phyloP scores from a whole-genome alignment of 2,888 invertebrate genomes.

The Drosophila demipolita region DNA sequence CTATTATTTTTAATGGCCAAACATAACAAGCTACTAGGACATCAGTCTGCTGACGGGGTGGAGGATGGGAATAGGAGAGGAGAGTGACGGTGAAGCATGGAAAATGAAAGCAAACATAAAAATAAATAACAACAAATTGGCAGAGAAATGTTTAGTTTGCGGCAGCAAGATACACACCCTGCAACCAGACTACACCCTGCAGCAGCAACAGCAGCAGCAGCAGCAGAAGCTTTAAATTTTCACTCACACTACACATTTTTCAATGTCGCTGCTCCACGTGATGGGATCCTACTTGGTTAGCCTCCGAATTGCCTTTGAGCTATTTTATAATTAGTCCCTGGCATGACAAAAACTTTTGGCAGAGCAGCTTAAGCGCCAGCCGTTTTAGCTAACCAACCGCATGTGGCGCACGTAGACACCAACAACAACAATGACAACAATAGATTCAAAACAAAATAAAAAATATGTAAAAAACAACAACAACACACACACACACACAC shows the following conservation, averaged over 20 bases:
- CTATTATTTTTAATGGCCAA: slow-evolving; percentile 80
- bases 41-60: neutral
- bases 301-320: slow-evolving; percentile 76
- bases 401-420: slow-evolving; percentile 61
- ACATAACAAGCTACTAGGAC: slow-evolving; percentile 69
- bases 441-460: neutral
- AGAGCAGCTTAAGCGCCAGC: slow-evolving; percentile 75
- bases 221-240: slow-evolving; percentile 5
- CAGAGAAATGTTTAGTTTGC: slow-evolving; percentile 77
- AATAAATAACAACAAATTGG: slow-evolving; percentile 80
- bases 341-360: slow-evolving; percentile 79
- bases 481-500: slow-evolving; percentile 19
- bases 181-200: slow-evolving; percentile 1
- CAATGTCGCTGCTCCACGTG: slow-evolving; percentile 21
- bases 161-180: slow-evolving; percentile 45
- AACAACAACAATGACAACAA: slow-evolving; percentile 27
- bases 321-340: slow-evolving; percentile 81
- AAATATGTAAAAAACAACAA: neutral
- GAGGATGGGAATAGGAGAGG: neutral
- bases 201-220: slow-evolving; percentile 9
- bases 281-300: slow-evolving; percentile 38
- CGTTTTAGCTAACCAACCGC: slow-evolving; percentile 69
- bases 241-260: slow-evolving; percentile 8
- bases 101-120: slow-evolving; percentile 67
- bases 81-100: neutral